Evolutionary conservation across 2,888 invertebrate genomes (phyloP), one percentile per base, ranked within the genome.

Genomic region (Diaperis boleti): DNA sequence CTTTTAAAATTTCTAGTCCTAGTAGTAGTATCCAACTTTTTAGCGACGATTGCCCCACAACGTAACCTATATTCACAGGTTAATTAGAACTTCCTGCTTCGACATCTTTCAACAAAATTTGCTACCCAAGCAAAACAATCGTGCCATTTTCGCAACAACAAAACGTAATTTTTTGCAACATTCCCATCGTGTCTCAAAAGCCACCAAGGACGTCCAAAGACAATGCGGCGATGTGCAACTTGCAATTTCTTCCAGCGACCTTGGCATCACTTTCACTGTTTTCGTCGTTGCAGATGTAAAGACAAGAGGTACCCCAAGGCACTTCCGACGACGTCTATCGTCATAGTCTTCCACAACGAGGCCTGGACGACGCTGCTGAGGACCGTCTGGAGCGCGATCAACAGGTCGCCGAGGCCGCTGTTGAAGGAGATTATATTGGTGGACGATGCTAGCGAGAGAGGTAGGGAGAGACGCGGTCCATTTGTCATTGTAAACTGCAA

Each of bases 341-440:
- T 99, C 65, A 97, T 99, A 75, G 98, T 99, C 54, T 99, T 99
- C 84, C 98, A 99, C 84, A 99, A 99, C 82, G 99, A 99, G 83
- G 98, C 98, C 0, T 98, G 98, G 98, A 91, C 95, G 37, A 99
- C 98, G 0, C 86, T 99, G 13, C 85, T 98, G 65, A 86, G 98
- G 49, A 98, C 98, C 0, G 95, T 98, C 29, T 95, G 96, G 92
- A 97, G 96, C 79, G 96, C 95, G 20, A 97, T 99, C 73, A 95
- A 95, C 82, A 86, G 98, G 56, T 98, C 98, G 1, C 98, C 98
- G 2, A 84, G 87, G 62, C 86, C 91, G 1, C 83, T 98, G 55
- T 86, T 99, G 52, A 91, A 92, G 76, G 98, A 99, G 83, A 92
- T 99, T 74, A 95, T 99, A 69, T 87, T 99, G 33, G 98, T 99